These are phyloP conservation scores for Podarcis siculus DNA, from an alignment of 2,797 vertebrate genomes.

Conservation along the genomic window DNA sequence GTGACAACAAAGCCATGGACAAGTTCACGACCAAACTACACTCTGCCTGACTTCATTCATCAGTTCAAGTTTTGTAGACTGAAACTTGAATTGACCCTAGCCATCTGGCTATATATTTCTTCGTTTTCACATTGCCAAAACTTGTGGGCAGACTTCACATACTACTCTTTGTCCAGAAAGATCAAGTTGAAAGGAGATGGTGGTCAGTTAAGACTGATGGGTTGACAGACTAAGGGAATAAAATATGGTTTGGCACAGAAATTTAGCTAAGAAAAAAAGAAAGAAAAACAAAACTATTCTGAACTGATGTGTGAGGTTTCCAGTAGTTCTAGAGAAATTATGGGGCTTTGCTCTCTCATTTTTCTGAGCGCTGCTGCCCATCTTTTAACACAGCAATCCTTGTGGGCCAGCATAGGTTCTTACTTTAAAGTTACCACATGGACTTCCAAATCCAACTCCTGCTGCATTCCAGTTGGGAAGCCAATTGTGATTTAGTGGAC, in stretches of 20 bases:
- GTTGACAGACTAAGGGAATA: not conserved
- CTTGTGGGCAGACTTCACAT: not conserved
- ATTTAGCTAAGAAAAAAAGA: not conserved
- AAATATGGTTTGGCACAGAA: not conserved
- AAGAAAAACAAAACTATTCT: not conserved
- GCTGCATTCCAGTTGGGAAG: not conserved
- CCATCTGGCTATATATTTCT: slow-evolving; percentile 15
- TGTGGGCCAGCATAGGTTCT: not conserved
- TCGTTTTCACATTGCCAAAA: slow-evolving; percentile 27
- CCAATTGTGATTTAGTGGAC: not conserved
- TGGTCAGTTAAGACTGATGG: not conserved
- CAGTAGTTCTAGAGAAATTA: not conserved
- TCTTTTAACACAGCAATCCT: not conserved
- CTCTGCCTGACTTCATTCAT: slow-evolving; percentile 2
- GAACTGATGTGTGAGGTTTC: slow-evolving; percentile 22
- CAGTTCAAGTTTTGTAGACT: slow-evolving; percentile 1
- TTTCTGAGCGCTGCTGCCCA: not conserved
- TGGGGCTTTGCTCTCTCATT: not conserved
- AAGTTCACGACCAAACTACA: slow-evolving; percentile 25
- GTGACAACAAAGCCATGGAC: slow-evolving; percentile 34
- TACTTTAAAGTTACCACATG: not conserved
- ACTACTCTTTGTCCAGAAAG: slow-evolving; percentile 15
- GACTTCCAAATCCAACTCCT: not conserved
- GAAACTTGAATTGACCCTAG: slow-evolving; percentile 2
- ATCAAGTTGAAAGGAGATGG: not conserved